Percentiles rank a stretch among this genome's conserved stretches.
phyloP scores from a whole-genome alignment of 2,888 invertebrate genomes.

The Sylvicola fuscatus region DNA sequence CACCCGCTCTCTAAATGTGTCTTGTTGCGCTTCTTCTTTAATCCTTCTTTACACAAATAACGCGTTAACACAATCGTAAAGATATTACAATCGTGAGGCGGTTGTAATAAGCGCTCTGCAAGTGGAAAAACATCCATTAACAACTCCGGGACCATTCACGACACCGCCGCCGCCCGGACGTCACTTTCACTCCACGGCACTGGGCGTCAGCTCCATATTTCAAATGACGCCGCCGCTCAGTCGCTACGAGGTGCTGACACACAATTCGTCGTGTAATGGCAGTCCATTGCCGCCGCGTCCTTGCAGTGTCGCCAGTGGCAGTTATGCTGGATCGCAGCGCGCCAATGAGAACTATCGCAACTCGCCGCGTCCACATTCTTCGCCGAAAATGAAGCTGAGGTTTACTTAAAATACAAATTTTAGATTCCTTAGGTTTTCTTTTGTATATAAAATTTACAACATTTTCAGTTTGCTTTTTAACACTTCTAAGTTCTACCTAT shows the following conservation, averaged over 20 bases:
- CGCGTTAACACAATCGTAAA: slow-evolving; percentile 19
- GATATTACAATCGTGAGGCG: slow-evolving; percentile 83
- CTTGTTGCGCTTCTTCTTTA: slow-evolving; percentile 1
- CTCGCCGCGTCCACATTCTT: slow-evolving; percentile 48
- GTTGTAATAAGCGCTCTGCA: slow-evolving; percentile 83
- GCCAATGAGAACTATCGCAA: slow-evolving; percentile 32
- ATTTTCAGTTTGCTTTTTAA: no score
- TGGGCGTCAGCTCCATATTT: slow-evolving; percentile 31
- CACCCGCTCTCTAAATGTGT: not conserved
- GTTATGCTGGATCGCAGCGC: slow-evolving; percentile 34
- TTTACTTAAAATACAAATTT: slow-evolving; percentile 16
- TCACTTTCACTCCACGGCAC: slow-evolving; percentile 31
- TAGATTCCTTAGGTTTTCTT: slow-evolving; percentile 2
- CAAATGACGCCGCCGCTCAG: slow-evolving; percentile 50
- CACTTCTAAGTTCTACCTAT: no score
- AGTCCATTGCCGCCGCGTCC: slow-evolving; percentile 39
- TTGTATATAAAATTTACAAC: no score
- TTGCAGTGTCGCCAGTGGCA: slow-evolving; percentile 36
- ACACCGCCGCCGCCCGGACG: slow-evolving; percentile 43
- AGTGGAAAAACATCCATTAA: slow-evolving; percentile 80
- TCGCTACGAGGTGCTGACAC: slow-evolving; percentile 21
- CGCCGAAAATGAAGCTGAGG: slow-evolving; percentile 88
- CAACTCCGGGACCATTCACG: slow-evolving; percentile 64
- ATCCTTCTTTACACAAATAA: not conserved
- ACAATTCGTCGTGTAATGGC: slow-evolving; percentile 17